A percentile compares a stretch with the other conserved stretches of the same genome.
Conservation (phyloP, 2,797 vertebrate species). For the Kryptolebias ocellatus region DNA sequence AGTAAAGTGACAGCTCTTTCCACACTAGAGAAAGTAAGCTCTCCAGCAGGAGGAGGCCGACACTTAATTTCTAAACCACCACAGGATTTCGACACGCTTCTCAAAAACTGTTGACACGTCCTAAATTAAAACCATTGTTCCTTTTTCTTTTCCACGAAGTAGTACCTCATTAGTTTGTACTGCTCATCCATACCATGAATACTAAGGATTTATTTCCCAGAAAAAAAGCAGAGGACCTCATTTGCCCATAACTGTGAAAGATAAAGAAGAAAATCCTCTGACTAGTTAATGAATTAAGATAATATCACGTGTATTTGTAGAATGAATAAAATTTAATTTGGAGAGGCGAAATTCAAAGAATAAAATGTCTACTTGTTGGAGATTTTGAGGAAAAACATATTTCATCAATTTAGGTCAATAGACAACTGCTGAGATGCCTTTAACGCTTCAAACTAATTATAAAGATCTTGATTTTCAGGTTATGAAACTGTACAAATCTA, state of each 20-base stretch:
- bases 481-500: too few relatives aligned
- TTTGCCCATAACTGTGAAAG: conserved; percentile 37
- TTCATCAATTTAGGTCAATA: background rate
- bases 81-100: conserved; percentile 54
- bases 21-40: conserved; percentile 8
- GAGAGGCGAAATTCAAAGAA: background rate
- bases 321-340: conserved; percentile 48
- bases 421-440: background rate
- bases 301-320: conserved; percentile 46
- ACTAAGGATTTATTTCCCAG: conserved; percentile 63
- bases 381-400: background rate
- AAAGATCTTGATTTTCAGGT: too few relatives aligned
- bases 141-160: conserved; percentile 49
- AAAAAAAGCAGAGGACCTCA: conserved; percentile 54
- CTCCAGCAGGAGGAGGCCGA: conserved; percentile 20
- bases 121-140: conserved; percentile 68
- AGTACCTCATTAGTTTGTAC: conserved; percentile 69
- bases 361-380: too few relatives aligned
- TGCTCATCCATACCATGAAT: conserved; percentile 63
- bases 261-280: conserved; percentile 62
- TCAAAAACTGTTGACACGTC: conserved; percentile 67
- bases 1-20: conserved; percentile 29
- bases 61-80: conserved; percentile 45
- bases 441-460: too few relatives aligned
- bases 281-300: conserved; percentile 70